Evolutionary conservation across 2,797 vertebrate species (phyloP).

Genomic region (Cossypha heuglini): DNA sequence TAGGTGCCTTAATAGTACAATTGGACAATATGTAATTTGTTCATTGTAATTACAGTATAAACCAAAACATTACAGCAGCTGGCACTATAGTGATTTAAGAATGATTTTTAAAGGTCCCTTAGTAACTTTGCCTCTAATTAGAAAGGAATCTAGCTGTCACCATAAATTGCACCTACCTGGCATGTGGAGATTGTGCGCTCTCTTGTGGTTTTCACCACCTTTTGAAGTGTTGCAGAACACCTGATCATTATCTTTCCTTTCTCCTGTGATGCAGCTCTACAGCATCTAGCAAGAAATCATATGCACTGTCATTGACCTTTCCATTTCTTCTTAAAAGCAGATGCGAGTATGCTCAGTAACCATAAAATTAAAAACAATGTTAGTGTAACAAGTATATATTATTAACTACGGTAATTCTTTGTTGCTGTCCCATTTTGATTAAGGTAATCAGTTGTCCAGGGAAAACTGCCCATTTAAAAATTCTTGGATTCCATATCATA

Average conservation of each 20-base stretch:
- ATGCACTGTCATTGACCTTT: background rate
- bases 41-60: background rate
- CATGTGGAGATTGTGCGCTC: fast-evolving
- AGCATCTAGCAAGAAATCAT: background rate
- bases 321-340: background rate
- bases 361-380: background rate
- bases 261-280: background rate
- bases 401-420: background rate
- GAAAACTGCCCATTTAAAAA: background rate
- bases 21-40: background rate
- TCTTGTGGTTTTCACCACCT: background rate
- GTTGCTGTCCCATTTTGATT: background rate
- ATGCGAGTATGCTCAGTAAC: background rate
- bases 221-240: background rate
- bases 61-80: background rate
- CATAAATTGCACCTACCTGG: background rate
- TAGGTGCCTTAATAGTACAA: background rate
- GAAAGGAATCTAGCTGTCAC: background rate
- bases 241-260: background rate
- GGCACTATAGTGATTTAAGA: background rate
- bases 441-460: background rate
- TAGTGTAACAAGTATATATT: background rate
- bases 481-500: background rate
- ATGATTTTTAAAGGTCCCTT: background rate
- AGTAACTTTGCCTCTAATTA: background rate